Base-by-base conservation (phyloP, 2,888 invertebrate species). In the Timandra comae region DNA sequence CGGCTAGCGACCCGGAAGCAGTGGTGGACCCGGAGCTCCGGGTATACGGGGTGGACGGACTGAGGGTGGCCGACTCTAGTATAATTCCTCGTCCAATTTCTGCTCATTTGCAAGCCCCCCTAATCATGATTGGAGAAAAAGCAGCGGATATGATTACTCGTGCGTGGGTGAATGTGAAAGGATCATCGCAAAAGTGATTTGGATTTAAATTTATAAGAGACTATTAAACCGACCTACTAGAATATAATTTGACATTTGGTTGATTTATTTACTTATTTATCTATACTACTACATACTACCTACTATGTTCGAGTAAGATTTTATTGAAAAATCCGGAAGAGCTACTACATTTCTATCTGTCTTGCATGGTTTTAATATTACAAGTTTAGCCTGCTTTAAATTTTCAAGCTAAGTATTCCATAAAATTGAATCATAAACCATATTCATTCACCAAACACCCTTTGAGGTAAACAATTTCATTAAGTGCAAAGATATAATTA, bases 101-200 rank as follows among this genome's bases (percentile, higher is more conserved):
- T 7, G 90, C 90, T 1, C 90, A 92, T 52, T 88, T 90, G 1
- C 89, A 89, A 59, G 90, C 90, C 0, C 89, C 91, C 0, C 86
- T 90, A 0, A 86, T 90, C 22, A 91, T 93, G 91, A 90, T 93
- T 24, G 93, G 90, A 2, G 93, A 93, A 66, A 92, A 91, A 53
- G 91, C 88, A 2, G 88, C 91, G 1, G 91, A 92, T 63, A 74
- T 92, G 65, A 88, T 93, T 34, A 89, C 86, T 63, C 64, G 69
- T 27, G 79, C 87, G 12, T 91, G 87, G 89, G 62, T 61, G n/a
- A 77, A 80, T 54, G 58, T 62, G 9, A n/a, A n/a, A n/a, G n/a
- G n/a, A n/a, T 21, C 21, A 21, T 7, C 4, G n/a, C n/a, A n/a
- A n/a, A n/a, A 21, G 21, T 7, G 21, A 21, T 21, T 21, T n/a